Evolutionary conservation across 2,797 vertebrate genomes (phyloP), one percentile per base, ranked within the genome.

Genomic region (Melanotaenia trifasciata): DNA sequence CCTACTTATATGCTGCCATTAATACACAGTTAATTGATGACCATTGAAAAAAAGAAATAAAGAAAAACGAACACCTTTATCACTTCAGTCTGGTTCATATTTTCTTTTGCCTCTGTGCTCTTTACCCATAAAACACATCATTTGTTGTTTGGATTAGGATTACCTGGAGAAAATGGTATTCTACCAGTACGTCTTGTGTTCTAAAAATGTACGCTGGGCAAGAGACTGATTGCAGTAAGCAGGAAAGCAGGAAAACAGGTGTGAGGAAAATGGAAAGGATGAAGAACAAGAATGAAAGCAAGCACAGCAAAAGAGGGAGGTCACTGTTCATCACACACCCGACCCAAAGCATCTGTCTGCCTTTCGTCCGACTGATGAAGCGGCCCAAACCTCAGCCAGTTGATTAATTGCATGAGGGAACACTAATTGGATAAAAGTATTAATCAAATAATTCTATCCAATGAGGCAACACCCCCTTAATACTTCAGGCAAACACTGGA

Each of bases 381-480:
- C 84, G 51, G 84, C 75, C 78, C 84, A 62, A 74, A 91, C 88
- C 88, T 88, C 86, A 79, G 88, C 79, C 85, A 90, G 90, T 90
- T 94, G 93, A 95, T 95, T 94, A 94, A 94, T 92, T 95, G 93
- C 93, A 94, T 94, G 91, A 94, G 89, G 92, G 90, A 92, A 82
- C 92, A 94, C 90, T 95, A 94, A 95, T 95, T 94, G 93, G 91
- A 95, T 94, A 89, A 94, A 94, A 92, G 90, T 92, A 94, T 94
- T 93, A 91, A 94, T 95, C 91, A 94, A 94, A 94, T 93, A 94
- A 94, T 93, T 94, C 88, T 74, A 91, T 89, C 91, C 92, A 93
- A 93, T 90, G 91, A 92, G 87, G 90, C 90, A 91, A 91, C 88
- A 90, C 86, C 64, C 70, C 63, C 53, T 80, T 94, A 94, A 94